A percentile compares a stretch with the other conserved stretches of the same genome.
These are phyloP conservation scores for Lochmaea capreae DNA, from an alignment of 2,888 invertebrate genomes.

Conservation along the genomic window DNA sequence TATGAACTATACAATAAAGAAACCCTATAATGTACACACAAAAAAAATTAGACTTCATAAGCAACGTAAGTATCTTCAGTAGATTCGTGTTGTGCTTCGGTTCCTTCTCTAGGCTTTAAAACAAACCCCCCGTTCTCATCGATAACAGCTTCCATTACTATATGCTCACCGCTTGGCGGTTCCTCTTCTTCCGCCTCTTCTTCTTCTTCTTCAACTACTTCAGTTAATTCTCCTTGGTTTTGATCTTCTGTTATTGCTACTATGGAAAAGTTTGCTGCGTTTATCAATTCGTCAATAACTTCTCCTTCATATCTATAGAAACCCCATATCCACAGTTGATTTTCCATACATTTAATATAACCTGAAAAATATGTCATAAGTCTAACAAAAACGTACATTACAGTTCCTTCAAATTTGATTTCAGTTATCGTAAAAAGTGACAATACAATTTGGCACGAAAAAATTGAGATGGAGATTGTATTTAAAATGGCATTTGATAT, in stretches of 20 bases:
- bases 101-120: slow-evolving; percentile 35
- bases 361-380: slow-evolving; percentile 41
- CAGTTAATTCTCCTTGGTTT: slow-evolving; percentile 35
- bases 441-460: no score
- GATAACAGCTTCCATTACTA: slow-evolving; percentile 58
- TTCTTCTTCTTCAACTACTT: slow-evolving; percentile 30
- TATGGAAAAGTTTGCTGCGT: slow-evolving; percentile 57
- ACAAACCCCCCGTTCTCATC: slow-evolving; percentile 55
- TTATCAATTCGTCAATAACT: slow-evolving; percentile 57
- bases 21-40: neutral
- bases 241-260: slow-evolving; percentile 33
- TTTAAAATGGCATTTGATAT: no score
- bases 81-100: neutral
- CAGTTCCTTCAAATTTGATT: no score
- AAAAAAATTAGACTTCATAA: slow-evolving; percentile 4
- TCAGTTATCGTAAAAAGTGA: no score
- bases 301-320: slow-evolving; percentile 58
- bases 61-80: neutral
- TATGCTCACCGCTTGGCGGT: slow-evolving; percentile 44
- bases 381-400: no score
- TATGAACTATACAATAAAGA: slow-evolving; percentile 2
- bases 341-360: slow-evolving; percentile 64
- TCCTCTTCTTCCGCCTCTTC: slow-evolving; percentile 54
- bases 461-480: no score
- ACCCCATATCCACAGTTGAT: slow-evolving; percentile 64